Percentiles rank a stretch among this genome's conserved stretches.
phyloP scores from a whole-genome alignment of 1,140 invertebrate genomes.

The Trichogramma pretiosum region DNA sequence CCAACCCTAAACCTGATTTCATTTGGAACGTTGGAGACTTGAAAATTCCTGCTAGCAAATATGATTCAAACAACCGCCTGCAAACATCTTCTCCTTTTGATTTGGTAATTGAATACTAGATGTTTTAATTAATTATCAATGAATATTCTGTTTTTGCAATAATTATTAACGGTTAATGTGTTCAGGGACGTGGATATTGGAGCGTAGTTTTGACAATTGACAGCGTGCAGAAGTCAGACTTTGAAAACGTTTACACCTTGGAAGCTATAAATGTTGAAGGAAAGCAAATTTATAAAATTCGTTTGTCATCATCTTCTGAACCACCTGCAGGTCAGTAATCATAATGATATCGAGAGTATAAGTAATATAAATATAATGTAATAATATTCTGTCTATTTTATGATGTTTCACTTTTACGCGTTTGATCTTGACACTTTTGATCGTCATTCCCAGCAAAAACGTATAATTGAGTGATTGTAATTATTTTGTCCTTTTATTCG shows the following conservation, averaged over 20 bases:
- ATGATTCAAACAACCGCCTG: slow-evolving; percentile 43
- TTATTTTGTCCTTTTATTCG: no score
- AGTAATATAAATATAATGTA: no score
- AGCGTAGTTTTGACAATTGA: slow-evolving; percentile 56
- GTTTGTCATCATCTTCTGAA: slow-evolving; percentile 61
- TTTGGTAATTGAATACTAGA: slow-evolving; percentile 48
- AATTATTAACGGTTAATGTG: slow-evolving; percentile 30
- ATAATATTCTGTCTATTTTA: no score
- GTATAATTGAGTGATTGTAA: no score
- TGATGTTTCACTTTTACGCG: no score
- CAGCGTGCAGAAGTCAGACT: slow-evolving; percentile 63
- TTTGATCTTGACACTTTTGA: no score
- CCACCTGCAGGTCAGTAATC: slow-evolving; percentile 55
- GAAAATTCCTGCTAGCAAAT: slow-evolving; percentile 46
- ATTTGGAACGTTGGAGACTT: slow-evolving; percentile 57
- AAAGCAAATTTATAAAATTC: slow-evolving; percentile 50
- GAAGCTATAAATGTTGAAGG: slow-evolving; percentile 59
- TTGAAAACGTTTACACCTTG: slow-evolving; percentile 59
- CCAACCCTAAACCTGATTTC: slow-evolving; percentile 57
- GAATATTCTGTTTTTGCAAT: background rate
- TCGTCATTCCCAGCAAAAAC: no score
- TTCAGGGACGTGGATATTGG: slow-evolving; percentile 56
- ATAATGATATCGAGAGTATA: no score
- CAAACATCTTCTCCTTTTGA: slow-evolving; percentile 44
- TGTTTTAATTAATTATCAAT: no score